Conservation (phyloP, 2,113 vertebrate species). For the Campylomormyrus numenius region DNA sequence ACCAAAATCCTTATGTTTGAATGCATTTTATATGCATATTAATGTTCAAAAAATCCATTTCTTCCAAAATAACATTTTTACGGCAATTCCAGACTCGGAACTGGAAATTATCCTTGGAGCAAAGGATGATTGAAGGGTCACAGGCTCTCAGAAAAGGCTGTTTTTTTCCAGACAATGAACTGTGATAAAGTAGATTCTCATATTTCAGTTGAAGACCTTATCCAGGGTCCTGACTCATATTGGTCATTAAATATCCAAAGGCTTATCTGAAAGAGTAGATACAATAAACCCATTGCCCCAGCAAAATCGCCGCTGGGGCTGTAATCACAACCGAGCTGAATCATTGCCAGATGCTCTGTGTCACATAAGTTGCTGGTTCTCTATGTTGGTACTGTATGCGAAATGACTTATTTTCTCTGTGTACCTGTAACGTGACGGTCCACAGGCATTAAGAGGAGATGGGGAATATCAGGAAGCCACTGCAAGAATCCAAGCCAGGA, state of each 20-base stretch:
- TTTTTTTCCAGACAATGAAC: not conserved
- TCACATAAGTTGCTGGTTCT: not conserved
- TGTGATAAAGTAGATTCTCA: conserved; percentile 6
- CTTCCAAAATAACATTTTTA: not conserved
- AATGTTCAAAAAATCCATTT: not conserved
- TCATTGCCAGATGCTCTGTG: not conserved
- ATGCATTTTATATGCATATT: not conserved
- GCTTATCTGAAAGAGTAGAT: not conserved
- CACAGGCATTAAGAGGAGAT: not conserved
- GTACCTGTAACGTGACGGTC: not conserved
- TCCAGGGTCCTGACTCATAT: not conserved
- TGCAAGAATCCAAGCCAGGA: conserved; percentile 19
- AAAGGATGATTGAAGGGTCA: not conserved
- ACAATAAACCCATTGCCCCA: not conserved
- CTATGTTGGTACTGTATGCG: not conserved
- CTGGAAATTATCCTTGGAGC: not conserved
- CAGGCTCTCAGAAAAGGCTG: not conserved
- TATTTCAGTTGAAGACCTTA: conserved; percentile 1
- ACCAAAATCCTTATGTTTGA: not conserved
- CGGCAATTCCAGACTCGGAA: not conserved
- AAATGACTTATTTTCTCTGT: not conserved
- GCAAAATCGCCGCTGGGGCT: not conserved
- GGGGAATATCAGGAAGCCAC: not conserved
- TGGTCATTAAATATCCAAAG: not conserved
- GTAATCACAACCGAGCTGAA: not conserved